Conservation (phyloP, 2,797 vertebrate genomes). For the Hafferia zeledoni region DNA sequence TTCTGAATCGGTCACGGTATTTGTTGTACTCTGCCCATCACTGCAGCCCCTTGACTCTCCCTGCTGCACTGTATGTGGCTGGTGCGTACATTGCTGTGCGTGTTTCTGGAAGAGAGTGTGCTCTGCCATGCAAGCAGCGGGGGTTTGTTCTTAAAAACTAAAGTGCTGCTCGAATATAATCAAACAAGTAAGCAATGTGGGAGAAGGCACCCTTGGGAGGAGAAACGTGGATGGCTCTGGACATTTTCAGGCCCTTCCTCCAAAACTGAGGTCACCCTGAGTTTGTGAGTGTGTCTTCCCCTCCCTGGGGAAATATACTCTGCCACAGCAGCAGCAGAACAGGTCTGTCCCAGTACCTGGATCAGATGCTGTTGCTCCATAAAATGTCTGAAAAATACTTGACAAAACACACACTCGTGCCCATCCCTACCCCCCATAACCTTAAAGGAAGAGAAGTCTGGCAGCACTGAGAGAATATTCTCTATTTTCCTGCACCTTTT, state of each 20-base stretch:
- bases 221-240: neutral
- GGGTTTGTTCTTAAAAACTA: neutral
- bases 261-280: neutral
- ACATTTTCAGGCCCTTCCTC: neutral
- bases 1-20: rapidly evolving
- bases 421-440: rapidly evolving
- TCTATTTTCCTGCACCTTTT: neutral
- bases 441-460: neutral
- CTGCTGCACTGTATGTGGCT: rapidly evolving
- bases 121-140: neutral
- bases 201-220: neutral
- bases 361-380: neutral
- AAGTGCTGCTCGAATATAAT: neutral
- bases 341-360: neutral
- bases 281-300: neutral
- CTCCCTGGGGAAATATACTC: neutral
- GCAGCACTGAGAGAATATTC: neutral
- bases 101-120: neutral
- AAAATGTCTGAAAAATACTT: neutral
- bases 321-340: neutral
- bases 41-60: neutral
- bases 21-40: neutral
- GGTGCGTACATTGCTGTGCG: rapidly evolving
- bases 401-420: no score
- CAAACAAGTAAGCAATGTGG: neutral